Evolutionary conservation across 2,797 vertebrate species (phyloP).

Genomic region (Gambelia wislizenii): DNA sequence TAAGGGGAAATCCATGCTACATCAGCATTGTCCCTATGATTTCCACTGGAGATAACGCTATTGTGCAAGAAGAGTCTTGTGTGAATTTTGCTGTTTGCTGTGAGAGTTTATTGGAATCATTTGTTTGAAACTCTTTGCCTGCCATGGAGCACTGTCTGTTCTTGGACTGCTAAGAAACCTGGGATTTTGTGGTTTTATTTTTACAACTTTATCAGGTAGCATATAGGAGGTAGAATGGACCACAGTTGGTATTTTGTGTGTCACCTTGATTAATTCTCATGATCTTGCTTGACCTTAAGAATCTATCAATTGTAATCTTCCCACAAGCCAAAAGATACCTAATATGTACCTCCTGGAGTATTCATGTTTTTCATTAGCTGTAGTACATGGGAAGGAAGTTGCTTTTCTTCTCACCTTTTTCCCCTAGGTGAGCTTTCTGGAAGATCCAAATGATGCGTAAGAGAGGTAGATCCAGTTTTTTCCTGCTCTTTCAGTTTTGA

Average conservation of each 20-base stretch:
- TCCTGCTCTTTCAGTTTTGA: not conserved
- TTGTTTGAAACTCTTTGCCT: not conserved
- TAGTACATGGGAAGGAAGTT: not conserved
- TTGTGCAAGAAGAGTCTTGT: not conserved
- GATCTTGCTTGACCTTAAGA: not conserved
- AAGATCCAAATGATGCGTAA: slow-evolving; percentile 2
- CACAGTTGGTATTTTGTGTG: not conserved
- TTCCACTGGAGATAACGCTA: not conserved
- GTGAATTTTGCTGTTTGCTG: not conserved
- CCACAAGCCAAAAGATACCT: not conserved
- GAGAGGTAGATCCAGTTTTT: not conserved
- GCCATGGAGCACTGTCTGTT: not conserved
- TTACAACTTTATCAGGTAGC: not conserved
- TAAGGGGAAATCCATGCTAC: not conserved
- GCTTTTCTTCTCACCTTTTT: not conserved
- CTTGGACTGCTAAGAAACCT: not conserved
- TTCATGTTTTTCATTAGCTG: not conserved
- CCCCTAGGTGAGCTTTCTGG: not conserved
- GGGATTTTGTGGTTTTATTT: not conserved
- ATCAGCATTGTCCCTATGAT: not conserved
- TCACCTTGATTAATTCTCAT: not conserved
- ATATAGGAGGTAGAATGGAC: not conserved
- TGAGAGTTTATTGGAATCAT: too few species aligned
- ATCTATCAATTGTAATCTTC: not conserved
- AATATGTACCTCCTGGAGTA: not conserved